Base-by-base conservation (phyloP, 2,113 vertebrate genomes). In the Chaetura pelagica region DNA sequence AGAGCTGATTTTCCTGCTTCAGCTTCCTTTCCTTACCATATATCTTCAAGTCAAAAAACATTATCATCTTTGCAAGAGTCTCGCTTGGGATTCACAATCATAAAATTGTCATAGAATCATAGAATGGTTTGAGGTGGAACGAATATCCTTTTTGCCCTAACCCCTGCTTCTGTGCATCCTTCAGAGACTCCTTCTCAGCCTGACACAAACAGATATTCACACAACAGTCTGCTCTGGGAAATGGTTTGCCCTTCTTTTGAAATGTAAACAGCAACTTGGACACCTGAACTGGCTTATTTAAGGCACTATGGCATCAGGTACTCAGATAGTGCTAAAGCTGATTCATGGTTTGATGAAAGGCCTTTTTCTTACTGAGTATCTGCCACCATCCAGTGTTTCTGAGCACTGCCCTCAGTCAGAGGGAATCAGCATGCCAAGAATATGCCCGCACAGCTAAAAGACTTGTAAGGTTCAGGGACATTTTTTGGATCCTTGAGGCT, bases 391-490 rank as follows among this genome's bases (percentile, higher is more conserved):
- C 22, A 11, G 13, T 22, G 26, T 44, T 46, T 49, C 6, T 2
- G 21, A 32, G 4, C 29, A 19, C 19, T 84, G 22, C 38, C 42
- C 21, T 55, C 38, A 40, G 35, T 34, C 51, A 66, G n/a, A 61
- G 24, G 16, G 18, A 55, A 79, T 12, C 27, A 48, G 18, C 30
- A 48, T 27, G 44, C 26, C 42, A 62, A 63, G 14, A n/a, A 42
- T 6, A 73, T 0, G 1, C 12, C 22, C 0, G 0, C 30, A 52
- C 14, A 78, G 6, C 21, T 38, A 67, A 18, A 14, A 84, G n/a
- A 44, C 32, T 20, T 55, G 5, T 21, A 26, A 52, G 27, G 48
- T 58, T 82, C 35, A 42, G 22, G 13, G 7, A 14, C 11, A 7
- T n/a, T 58, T 52, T 68, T 18, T 5, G 10, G 15, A 7, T 89